A percentile compares a stretch with the other conserved stretches of the same genome.
Evolutionary conservation across 2,797 vertebrate species (phyloP).

Genomic region (Austrolebias charrua): DNA sequence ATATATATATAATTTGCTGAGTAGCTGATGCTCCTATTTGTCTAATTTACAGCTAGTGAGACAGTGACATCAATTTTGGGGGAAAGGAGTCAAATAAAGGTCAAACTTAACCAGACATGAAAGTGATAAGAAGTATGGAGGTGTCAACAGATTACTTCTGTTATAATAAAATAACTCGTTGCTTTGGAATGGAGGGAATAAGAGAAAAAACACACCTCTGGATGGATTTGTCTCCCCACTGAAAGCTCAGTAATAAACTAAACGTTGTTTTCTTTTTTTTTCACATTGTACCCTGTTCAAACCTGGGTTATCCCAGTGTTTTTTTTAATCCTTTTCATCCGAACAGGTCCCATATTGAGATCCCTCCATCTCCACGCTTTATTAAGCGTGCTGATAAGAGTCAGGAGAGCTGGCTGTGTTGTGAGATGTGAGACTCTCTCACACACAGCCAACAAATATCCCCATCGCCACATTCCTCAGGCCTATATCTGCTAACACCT

Average conservation of each 20-base stretch:
- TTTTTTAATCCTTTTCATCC: slow-evolving; percentile 37
- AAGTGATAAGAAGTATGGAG: slow-evolving; percentile 50
- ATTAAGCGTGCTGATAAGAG: slow-evolving; percentile 75
- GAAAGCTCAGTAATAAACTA: slow-evolving; percentile 50
- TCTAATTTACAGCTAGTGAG: slow-evolving; percentile 31
- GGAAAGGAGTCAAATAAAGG: slow-evolving; percentile 43
- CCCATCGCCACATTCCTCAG: slow-evolving; percentile 75
- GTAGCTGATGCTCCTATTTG: slow-evolving; percentile 6
- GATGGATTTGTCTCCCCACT: slow-evolving; percentile 60
- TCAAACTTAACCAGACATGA: slow-evolving; percentile 43
- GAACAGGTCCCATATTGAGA: slow-evolving; percentile 60
- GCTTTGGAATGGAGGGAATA: slow-evolving; percentile 51
- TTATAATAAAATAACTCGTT: slow-evolving; percentile 63
- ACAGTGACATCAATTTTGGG: slow-evolving; percentile 14
- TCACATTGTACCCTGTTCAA: slow-evolving; percentile 16
- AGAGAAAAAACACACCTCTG: slow-evolving; percentile 45
- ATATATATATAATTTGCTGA: background rate
- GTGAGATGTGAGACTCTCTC: slow-evolving; percentile 56
- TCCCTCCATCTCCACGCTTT: slow-evolving; percentile 62
- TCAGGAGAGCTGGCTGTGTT: slow-evolving; percentile 60
- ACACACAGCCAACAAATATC: slow-evolving; percentile 69
- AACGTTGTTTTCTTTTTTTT: slow-evolving; percentile 23
- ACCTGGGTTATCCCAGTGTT: slow-evolving; percentile 34
- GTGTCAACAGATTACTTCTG: slow-evolving; percentile 38
- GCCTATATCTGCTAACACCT: slow-evolving; percentile 84